A percentile compares a stretch with the other conserved stretches of the same genome.
Conservation (phyloP, 2,888 invertebrate genomes). For the Lymantria dispar region DNA sequence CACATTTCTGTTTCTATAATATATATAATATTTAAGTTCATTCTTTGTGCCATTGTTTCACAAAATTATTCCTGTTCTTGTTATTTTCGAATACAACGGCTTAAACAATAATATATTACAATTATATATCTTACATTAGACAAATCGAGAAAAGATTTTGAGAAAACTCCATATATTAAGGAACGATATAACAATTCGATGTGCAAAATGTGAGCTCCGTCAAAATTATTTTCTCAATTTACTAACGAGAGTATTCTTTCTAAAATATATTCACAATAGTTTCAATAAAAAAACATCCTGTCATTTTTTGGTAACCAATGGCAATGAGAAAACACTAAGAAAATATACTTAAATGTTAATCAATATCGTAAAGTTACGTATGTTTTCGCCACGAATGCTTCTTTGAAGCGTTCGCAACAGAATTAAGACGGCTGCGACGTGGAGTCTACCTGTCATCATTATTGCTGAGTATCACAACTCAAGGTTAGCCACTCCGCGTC, state of each 20-base stretch:
- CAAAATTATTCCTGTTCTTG: slow-evolving; percentile 82
- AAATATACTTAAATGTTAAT: slow-evolving; percentile 63
- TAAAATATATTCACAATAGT: slow-evolving; percentile 78
- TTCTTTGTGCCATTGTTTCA: slow-evolving; percentile 82
- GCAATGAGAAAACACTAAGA: slow-evolving; percentile 73
- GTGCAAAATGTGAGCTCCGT: slow-evolving; percentile 60
- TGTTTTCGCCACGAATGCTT: slow-evolving; percentile 52
- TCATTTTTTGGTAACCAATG: slow-evolving; percentile 82
- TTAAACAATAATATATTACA: slow-evolving; percentile 81
- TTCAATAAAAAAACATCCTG: slow-evolving; percentile 78
- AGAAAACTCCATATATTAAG: slow-evolving; percentile 62
- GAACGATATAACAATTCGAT: slow-evolving; percentile 80
- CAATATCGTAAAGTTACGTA: slow-evolving; percentile 67
- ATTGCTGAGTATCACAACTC: slow-evolving; percentile 73
- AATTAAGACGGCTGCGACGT: slow-evolving; percentile 60
- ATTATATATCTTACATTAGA: slow-evolving; percentile 74
- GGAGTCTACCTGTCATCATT: slow-evolving; percentile 48
- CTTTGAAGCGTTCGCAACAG: slow-evolving; percentile 61
- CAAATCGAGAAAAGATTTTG: slow-evolving; percentile 69
- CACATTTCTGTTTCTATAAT: slow-evolving; percentile 82
- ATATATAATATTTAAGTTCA: slow-evolving; percentile 82
- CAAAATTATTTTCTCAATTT: slow-evolving; percentile 66
- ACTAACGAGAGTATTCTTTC: slow-evolving; percentile 72
- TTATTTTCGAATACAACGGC: slow-evolving; percentile 80
- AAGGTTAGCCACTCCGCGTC: slow-evolving; percentile 8